These are phyloP conservation scores for Sebastes melanostomus DNA, from an alignment of 2,797 vertebrate species.

Conservation along the genomic window DNA sequence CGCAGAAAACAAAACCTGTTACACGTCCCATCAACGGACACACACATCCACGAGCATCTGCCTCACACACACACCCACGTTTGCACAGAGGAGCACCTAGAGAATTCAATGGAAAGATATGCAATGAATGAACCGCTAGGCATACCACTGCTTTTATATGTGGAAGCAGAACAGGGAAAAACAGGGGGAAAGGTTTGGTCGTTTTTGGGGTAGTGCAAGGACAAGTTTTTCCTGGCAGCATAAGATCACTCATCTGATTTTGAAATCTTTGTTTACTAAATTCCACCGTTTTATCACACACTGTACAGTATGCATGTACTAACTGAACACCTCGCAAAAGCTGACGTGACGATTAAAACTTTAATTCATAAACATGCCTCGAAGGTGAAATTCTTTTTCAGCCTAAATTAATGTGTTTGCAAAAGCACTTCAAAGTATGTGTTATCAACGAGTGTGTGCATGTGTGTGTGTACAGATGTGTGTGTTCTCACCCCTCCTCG, in stretches of 20 bases:
- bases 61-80: background rate
- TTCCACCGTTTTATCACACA: background rate
- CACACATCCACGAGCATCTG: slow-evolving; percentile 40
- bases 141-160: background rate
- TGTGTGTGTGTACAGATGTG: slow-evolving; percentile 7
- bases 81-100: background rate
- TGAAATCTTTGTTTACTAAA: slow-evolving; percentile 20
- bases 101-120: background rate
- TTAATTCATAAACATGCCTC: slow-evolving; percentile 36
- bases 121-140: background rate
- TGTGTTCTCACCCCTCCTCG: slow-evolving; percentile 91
- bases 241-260: background rate
- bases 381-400: slow-evolving; percentile 19
- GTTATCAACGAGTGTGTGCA: slow-evolving; percentile 12
- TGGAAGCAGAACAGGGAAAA: background rate
- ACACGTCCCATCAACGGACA: slow-evolving; percentile 61
- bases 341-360: background rate
- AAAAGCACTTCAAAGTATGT: slow-evolving; percentile 19
- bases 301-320: background rate
- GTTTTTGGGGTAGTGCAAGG: background rate
- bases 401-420: background rate
- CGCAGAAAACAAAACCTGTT: slow-evolving; percentile 73
- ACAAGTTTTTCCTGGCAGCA: background rate
- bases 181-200: background rate
- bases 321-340: slow-evolving; percentile 11